phyloP scores from a whole-genome alignment of 1,140 invertebrate genomes.

The Drosophila parabipectinata region DNA sequence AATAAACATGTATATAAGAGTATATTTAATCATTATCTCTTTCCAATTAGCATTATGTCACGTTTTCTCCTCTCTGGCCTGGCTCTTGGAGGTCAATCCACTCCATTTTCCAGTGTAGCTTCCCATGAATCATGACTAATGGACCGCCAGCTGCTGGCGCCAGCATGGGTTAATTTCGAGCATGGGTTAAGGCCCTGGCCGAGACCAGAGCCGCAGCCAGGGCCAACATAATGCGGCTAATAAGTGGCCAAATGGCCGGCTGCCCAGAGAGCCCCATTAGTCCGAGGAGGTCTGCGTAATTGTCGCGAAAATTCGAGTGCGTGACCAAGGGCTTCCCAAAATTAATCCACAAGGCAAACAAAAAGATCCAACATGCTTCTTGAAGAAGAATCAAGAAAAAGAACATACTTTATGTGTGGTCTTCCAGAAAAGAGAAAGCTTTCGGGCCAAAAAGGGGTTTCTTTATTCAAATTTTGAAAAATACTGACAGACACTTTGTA shows the following conservation, averaged over 20 bases:
- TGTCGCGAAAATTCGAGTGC: slow-evolving; percentile 53
- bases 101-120: slow-evolving; percentile 12
- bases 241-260: not conserved
- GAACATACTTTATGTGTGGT: not conserved
- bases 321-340: slow-evolving; percentile 16
- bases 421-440: not conserved
- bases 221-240: slow-evolving; percentile 17
- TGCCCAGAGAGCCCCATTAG: slow-evolving; percentile 40
- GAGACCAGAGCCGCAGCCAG: not conserved
- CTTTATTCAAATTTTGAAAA: not conserved
- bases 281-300: slow-evolving; percentile 25
- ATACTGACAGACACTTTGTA: too few species aligned
- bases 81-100: slow-evolving; percentile 34
- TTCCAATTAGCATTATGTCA: slow-evolving; percentile 50
- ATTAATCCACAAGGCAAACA: not conserved
- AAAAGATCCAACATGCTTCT: not conserved
- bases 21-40: slow-evolving; percentile 25
- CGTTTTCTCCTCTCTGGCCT: slow-evolving; percentile 28
- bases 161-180: slow-evolving; percentile 36
- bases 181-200: slow-evolving; percentile 14
- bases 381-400: not conserved
- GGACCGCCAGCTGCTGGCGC: slow-evolving; percentile 42
- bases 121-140: slow-evolving; percentile 27
- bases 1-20: too few species aligned
- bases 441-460: not conserved